Conservation (phyloP, 2,113 vertebrate species). For the Noctilio leporinus region DNA sequence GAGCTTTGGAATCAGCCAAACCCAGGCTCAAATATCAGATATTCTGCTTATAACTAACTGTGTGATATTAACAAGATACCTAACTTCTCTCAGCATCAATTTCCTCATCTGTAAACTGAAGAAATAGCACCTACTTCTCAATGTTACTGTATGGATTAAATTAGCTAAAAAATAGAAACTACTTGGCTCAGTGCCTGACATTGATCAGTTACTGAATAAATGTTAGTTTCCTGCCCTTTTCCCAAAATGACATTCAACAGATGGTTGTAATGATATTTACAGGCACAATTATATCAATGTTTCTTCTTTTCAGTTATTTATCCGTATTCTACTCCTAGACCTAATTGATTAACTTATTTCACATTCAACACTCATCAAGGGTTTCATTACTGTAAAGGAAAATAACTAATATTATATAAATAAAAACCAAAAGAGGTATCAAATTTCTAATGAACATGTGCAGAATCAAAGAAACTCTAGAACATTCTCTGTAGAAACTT, state of each 20-base stretch:
- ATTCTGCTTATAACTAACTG: background rate
- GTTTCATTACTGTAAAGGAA: conserved; percentile 14
- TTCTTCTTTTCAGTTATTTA: conserved; percentile 37
- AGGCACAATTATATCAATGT: background rate
- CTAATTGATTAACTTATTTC: conserved; percentile 1
- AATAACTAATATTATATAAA: conserved; percentile 2
- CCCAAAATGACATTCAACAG: conserved; percentile 50
- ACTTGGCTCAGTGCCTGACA: conserved; percentile 6
- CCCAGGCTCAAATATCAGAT: background rate
- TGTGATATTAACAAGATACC: background rate
- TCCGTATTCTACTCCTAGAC: background rate
- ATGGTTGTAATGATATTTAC: conserved; percentile 45
- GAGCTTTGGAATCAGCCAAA: background rate
- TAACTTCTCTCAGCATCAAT: background rate
- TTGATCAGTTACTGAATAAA: conserved; percentile 36
- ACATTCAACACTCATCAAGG: background rate
- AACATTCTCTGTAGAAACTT: background rate
- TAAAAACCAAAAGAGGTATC: background rate
- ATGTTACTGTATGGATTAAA: conserved; percentile 14
- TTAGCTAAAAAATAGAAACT: conserved; percentile 36
- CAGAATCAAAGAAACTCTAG: conserved; percentile 11
- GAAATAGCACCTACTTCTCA: conserved; percentile 17
- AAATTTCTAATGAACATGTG: background rate
- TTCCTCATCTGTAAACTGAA: conserved; percentile 34
- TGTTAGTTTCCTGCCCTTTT: conserved; percentile 47